A percentile compares a stretch with the other conserved stretches of the same genome.
These are phyloP conservation scores for Hexactinellida sp. DNA, from an alignment of 37 sponge, comb jelly and placozoan genomes.

Conservation along the genomic window DNA sequence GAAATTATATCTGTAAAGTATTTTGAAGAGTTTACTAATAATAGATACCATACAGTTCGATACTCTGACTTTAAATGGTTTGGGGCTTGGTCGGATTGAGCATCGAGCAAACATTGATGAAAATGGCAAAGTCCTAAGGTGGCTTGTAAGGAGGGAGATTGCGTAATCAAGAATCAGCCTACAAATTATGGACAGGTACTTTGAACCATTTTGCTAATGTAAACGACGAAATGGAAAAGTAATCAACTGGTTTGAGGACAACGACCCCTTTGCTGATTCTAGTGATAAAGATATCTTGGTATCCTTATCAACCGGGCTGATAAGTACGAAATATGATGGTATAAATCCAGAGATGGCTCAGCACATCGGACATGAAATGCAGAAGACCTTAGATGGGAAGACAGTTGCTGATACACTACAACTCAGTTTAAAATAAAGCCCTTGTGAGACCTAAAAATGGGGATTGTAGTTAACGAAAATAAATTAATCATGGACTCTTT, in stretches of 20 bases:
- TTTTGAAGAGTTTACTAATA: conserved; percentile 23
- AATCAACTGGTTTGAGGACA: conserved; percentile 28
- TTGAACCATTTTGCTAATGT: conserved; percentile 29
- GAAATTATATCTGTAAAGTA: not conserved
- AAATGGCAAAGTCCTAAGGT: conserved; percentile 24
- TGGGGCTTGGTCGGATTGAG: conserved; percentile 26
- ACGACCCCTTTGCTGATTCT: not conserved
- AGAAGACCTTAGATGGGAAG: conserved; percentile 1
- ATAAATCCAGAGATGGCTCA: not conserved
- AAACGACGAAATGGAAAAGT: conserved; percentile 29
- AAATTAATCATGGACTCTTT: too few species aligned
- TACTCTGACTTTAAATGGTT: conserved; percentile 25
- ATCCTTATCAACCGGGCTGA: not conserved
- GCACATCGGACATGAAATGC: not conserved
- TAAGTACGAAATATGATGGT: not conserved
- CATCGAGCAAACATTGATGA: conserved; percentile 29
- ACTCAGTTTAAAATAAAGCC: not conserved
- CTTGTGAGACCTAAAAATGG: not conserved
- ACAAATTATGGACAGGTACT: conserved; percentile 21
- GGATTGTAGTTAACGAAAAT: not conserved
- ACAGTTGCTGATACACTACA: not conserved
- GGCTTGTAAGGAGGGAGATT: conserved; percentile 23
- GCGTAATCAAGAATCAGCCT: conserved; percentile 21
- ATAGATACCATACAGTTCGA: conserved; percentile 23
- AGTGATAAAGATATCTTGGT: not conserved